Conservation (phyloP, 1,140 invertebrate genomes). For the Colletes gigas region DNA sequence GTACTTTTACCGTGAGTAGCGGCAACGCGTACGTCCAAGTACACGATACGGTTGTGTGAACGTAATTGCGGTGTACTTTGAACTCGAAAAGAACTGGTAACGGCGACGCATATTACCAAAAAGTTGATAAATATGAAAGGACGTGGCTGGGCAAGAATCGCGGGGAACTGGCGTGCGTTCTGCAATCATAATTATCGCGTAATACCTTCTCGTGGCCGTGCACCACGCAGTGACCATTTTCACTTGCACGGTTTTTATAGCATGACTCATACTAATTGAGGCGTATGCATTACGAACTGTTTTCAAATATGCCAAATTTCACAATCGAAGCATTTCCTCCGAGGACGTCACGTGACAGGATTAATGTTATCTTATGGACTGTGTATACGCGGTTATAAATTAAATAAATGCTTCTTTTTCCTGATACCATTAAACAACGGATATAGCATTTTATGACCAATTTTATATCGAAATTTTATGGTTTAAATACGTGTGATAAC, state of each 20-base stretch:
- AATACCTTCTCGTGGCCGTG: not conserved
- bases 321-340: too few species aligned
- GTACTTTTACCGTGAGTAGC: slow-evolving; percentile 13
- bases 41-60: not conserved
- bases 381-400: too few species aligned
- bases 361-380: too few species aligned
- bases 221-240: not conserved
- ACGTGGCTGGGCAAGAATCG: slow-evolving; percentile 1
- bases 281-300: too few species aligned
- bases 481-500: too few species aligned
- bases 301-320: too few species aligned
- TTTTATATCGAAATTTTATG: too few species aligned
- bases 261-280: not conserved
- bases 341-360: too few species aligned
- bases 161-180: not conserved
- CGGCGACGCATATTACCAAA: not conserved
- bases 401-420: not conserved
- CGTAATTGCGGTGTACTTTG: slow-evolving; percentile 47
- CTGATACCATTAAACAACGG: not conserved
- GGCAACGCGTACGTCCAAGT: not conserved
- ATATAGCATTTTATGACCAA: too few species aligned
- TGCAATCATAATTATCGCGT: slow-evolving; percentile 7
- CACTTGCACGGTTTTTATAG: not conserved
- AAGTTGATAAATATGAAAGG: slow-evolving; percentile 8
- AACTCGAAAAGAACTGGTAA: slow-evolving; percentile 30